These are phyloP conservation scores for Chelonus formosanus DNA, from an alignment of 2,888 invertebrate species.

Conservation along the genomic window DNA sequence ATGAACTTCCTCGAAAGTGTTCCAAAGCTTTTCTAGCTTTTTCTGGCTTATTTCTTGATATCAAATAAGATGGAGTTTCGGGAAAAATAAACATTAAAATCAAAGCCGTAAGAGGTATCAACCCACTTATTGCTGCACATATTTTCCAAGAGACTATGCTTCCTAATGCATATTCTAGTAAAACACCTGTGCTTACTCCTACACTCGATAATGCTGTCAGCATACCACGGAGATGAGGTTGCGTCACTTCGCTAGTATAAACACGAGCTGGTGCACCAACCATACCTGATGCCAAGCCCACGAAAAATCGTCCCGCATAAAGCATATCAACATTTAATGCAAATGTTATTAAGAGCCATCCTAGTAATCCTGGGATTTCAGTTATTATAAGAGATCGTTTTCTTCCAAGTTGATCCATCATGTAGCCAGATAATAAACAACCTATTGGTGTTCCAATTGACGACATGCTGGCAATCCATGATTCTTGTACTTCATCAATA, in stretches of 20 bases:
- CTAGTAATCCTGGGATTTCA: constrained; percentile 74
- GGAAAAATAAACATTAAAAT: constrained; percentile 73
- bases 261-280: constrained; percentile 77
- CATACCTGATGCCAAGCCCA: constrained; percentile 78
- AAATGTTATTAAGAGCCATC: constrained; percentile 73
- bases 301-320: constrained; percentile 73
- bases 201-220: constrained; percentile 77
- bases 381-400: constrained; percentile 72
- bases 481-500: constrained; percentile 69
- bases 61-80: constrained; percentile 78
- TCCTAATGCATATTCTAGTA: constrained; percentile 72
- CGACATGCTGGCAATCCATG: constrained; percentile 76
- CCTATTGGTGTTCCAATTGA: constrained; percentile 76
- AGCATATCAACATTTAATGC: constrained; percentile 72
- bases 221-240: constrained; percentile 79
- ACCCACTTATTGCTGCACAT: constrained; percentile 72
- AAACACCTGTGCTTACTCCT: constrained; percentile 76
- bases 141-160: constrained; percentile 72
- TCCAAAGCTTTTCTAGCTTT: constrained; percentile 70
- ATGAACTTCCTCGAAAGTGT: constrained; percentile 71
- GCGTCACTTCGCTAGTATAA: constrained; percentile 77
- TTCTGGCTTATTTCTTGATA: constrained; percentile 70
- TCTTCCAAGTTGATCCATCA: constrained; percentile 76
- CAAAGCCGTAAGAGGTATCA: constrained; percentile 71
- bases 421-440: constrained; percentile 75